A percentile compares a stretch with the other conserved stretches of the same genome.
Conservation (phyloP, 2,113 vertebrate species). For the Trematocara unimaculatum region DNA sequence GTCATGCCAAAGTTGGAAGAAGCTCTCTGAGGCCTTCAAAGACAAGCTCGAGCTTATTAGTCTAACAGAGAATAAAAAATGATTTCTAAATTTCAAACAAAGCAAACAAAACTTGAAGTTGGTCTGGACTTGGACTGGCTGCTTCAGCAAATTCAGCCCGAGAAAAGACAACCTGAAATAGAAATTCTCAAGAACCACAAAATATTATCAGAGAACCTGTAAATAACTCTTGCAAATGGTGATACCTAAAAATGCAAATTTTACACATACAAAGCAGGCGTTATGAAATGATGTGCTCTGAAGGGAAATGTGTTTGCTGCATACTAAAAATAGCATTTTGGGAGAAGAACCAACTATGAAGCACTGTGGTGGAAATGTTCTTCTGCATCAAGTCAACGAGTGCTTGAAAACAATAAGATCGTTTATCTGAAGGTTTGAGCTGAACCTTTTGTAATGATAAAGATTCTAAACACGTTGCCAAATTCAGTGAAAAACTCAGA, state of each 20-base stretch:
- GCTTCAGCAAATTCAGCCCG: accelerated
- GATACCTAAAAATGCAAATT: neutral
- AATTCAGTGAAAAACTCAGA: neutral
- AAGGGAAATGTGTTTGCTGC: neutral
- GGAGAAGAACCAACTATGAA: neutral
- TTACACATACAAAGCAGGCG: neutral
- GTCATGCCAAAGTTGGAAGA: neutral
- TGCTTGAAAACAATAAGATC: accelerated
- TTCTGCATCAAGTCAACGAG: neutral
- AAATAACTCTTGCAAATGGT: neutral
- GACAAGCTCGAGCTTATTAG: neutral
- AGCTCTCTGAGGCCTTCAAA: neutral
- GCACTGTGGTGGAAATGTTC: neutral
- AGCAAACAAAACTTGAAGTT: neutral
- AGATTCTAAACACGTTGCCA: neutral
- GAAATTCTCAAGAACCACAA: neutral
- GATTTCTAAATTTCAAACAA: neutral
- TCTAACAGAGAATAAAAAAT: neutral
- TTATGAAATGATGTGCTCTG: neutral
- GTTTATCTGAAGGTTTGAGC: neutral
- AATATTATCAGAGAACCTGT: neutral
- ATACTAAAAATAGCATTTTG: neutral
- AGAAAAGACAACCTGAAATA: neutral
- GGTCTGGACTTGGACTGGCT: neutral
- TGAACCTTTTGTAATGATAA: neutral